A percentile compares a stretch with the other conserved stretches of the same genome.
Conservation (phyloP, 2,888 invertebrate genomes). For the Torymus texanus region DNA sequence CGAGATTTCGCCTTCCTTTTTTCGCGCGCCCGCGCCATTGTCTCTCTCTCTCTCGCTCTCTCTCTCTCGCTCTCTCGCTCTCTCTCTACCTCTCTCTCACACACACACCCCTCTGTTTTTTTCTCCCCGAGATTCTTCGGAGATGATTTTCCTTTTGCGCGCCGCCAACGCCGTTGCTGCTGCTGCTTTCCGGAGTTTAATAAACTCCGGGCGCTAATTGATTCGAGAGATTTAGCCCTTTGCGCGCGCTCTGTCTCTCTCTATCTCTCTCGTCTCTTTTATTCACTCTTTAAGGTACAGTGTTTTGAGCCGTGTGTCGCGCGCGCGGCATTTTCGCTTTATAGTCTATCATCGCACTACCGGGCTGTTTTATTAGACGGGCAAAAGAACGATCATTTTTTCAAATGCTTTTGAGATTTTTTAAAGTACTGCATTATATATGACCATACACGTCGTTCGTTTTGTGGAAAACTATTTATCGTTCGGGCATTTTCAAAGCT, state of each 20-base stretch:
- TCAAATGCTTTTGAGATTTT: neutral
- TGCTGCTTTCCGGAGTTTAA: neutral
- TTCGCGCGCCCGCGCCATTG: constrained; percentile 17
- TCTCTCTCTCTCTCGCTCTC: neutral
- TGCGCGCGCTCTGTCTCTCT: too few species aligned
- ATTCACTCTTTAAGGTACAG: too few species aligned
- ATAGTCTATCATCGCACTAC: too few species aligned
- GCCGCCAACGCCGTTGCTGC: neutral
- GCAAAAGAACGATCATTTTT: neutral
- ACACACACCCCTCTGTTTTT: neutral
- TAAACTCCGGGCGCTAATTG: constrained; percentile 20
- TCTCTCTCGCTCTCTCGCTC: neutral
- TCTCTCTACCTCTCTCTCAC: neutral
- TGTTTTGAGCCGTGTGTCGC: too few species aligned
- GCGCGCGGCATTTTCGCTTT: too few species aligned
- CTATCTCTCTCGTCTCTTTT: too few species aligned
- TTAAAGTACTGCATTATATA: too few species aligned
- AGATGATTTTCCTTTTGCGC: constrained; percentile 6
- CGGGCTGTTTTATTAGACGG: neutral
- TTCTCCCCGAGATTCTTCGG: neutral
- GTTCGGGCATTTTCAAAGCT: too few species aligned
- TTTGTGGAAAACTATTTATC: too few species aligned
- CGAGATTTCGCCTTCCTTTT: neutral
- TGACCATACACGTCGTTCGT: neutral
- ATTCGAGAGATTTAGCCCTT: constrained; percentile 2